These are phyloP conservation scores for Trichopoda pennipes DNA, from an alignment of 2,888 invertebrate genomes.

Conservation along the genomic window DNA sequence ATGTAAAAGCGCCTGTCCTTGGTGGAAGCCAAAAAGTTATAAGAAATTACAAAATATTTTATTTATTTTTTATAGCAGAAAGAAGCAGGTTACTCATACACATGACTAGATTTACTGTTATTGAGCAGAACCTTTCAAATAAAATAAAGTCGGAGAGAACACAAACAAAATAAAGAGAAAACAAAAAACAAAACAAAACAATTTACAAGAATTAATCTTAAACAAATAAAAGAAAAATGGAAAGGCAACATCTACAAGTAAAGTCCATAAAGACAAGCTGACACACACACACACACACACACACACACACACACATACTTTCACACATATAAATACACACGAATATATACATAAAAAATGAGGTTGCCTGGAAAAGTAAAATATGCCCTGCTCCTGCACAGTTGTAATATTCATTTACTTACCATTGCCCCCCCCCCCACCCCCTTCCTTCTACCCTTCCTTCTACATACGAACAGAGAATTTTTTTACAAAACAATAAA, in stretches of 20 bases:
- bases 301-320: neutral
- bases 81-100: conserved; percentile 29
- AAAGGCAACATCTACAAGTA: conserved; percentile 8
- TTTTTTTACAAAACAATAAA: neutral
- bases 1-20: neutral
- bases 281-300: neutral
- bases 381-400: neutral
- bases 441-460: neutral
- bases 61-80: neutral
- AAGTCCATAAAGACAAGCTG: neutral
- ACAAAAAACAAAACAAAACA: conserved; percentile 1
- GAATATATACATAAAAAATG: neutral
- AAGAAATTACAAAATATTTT: neutral
- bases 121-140: conserved; percentile 4
- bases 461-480: neutral
- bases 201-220: conserved; percentile 20
- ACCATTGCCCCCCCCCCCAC: too few relatives aligned
- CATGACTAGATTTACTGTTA: conserved; percentile 1
- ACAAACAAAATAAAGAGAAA: neutral
- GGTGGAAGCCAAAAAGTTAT: neutral
- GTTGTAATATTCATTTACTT: neutral
- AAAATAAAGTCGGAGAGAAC: neutral
- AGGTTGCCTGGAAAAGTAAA: neutral
- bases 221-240: neutral
- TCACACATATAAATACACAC: too few relatives aligned